Percentiles rank a stretch among this genome's conserved stretches.
Conservation (phyloP, 2,888 invertebrate species). For the Zonitis immaculata region DNA sequence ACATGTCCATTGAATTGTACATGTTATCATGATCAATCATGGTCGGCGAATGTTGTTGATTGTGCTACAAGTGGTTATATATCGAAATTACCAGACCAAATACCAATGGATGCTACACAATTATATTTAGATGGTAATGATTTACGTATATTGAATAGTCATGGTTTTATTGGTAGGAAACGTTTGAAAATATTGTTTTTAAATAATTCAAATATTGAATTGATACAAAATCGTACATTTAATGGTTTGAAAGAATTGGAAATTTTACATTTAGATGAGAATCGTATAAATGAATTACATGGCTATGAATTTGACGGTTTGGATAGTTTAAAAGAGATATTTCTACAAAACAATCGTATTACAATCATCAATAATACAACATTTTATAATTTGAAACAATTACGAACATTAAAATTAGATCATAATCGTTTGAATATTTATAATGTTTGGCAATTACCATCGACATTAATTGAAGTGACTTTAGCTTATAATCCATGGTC, state of each 20-base stretch:
- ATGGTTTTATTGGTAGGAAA: slow-evolving; percentile 82
- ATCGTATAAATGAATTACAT: slow-evolving; percentile 62
- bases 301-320: slow-evolving; percentile 79
- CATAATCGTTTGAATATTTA: slow-evolving; percentile 66
- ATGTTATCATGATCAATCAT: slow-evolving; percentile 84
- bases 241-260: slow-evolving; percentile 76
- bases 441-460: slow-evolving; percentile 68
- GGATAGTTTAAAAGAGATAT: slow-evolving; percentile 65
- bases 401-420: slow-evolving; percentile 64
- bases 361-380: slow-evolving; percentile 65
- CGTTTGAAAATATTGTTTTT: slow-evolving; percentile 70
- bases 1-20: slow-evolving; percentile 83
- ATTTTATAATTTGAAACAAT: slow-evolving; percentile 61
- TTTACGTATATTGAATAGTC: slow-evolving; percentile 68
- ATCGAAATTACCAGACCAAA: slow-evolving; percentile 68
- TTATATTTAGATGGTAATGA: slow-evolving; percentile 82
- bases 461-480: slow-evolving; percentile 60
- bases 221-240: slow-evolving; percentile 76
- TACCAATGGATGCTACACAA: slow-evolving; percentile 89
- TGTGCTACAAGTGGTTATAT: slow-evolving; percentile 68
- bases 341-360: slow-evolving; percentile 71
- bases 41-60: slow-evolving; percentile 82
- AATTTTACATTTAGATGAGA: slow-evolving; percentile 70
- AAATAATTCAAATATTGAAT: slow-evolving; percentile 73
- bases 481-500: slow-evolving; percentile 75